These are phyloP conservation scores for Strix uralensis DNA, from an alignment of 2,113 vertebrate genomes.

Conservation along the genomic window DNA sequence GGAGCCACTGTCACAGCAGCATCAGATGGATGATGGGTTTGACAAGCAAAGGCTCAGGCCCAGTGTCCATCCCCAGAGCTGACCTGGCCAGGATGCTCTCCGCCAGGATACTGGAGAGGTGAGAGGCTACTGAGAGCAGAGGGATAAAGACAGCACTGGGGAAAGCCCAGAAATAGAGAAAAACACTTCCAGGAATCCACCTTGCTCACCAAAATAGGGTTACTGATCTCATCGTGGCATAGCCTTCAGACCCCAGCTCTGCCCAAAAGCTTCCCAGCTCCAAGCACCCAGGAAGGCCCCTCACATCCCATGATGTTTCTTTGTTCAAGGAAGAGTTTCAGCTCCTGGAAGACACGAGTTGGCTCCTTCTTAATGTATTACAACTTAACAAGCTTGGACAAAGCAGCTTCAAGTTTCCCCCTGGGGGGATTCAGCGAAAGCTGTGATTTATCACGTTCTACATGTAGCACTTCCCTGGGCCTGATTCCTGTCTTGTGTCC, in stretches of 20 bases:
- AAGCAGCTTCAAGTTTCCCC: not conserved
- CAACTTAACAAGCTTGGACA: constrained; percentile 11
- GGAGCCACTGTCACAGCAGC: not conserved
- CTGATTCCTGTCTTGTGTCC: accelerated
- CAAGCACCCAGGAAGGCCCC: not conserved
- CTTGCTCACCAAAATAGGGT: not conserved
- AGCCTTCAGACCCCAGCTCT: not conserved
- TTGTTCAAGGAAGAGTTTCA: not conserved
- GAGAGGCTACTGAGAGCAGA: not conserved
- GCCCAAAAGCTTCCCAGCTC: not conserved
- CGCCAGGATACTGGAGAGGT: not conserved
- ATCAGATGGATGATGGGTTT: accelerated
- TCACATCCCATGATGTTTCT: not conserved
- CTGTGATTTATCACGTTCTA: not conserved
- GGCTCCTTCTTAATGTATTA: not conserved
- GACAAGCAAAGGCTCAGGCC: not conserved
- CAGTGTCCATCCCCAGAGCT: not conserved
- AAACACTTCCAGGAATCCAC: not conserved
- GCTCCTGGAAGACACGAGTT: not conserved
- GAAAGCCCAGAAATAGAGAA: not conserved
- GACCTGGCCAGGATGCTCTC: not conserved
- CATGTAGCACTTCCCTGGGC: not conserved
- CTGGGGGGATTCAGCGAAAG: not conserved
- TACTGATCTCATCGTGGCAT: not conserved
- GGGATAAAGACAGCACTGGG: not conserved